Evolutionary conservation across 2,888 invertebrate species (phyloP).

Genomic region (Anodontia alba): DNA sequence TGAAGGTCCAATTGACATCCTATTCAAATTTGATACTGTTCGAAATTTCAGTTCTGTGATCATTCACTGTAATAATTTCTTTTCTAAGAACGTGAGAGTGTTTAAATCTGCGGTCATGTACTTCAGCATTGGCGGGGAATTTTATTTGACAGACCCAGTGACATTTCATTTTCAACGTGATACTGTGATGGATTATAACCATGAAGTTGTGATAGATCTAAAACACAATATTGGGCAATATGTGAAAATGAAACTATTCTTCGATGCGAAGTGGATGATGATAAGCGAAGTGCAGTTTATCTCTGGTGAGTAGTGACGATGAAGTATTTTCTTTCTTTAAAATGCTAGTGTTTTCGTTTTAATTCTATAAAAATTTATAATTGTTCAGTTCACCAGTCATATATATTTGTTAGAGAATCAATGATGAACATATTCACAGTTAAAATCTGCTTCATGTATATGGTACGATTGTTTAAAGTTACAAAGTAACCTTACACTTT

Average conservation of each 20-base stretch:
- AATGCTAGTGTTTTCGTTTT: not conserved
- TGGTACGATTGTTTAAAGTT: too few relatives aligned
- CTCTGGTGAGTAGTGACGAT: slow-evolving; percentile 88
- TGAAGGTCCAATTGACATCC: slow-evolving; percentile 89
- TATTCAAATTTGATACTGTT: slow-evolving; percentile 94
- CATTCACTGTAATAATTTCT: slow-evolving; percentile 94
- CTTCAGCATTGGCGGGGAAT: slow-evolving; percentile 91
- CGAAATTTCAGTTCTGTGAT: slow-evolving; percentile 94
- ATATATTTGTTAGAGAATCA: too few relatives aligned
- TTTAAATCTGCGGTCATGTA: slow-evolving; percentile 91
- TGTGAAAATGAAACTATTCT: slow-evolving; percentile 90
- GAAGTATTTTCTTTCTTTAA: too few relatives aligned
- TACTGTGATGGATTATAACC: slow-evolving; percentile 91
- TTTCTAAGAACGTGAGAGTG: slow-evolving; percentile 93
- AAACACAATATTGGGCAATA: slow-evolving; percentile 93
- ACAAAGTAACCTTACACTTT: too few relatives aligned
- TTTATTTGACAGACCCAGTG: slow-evolving; percentile 91
- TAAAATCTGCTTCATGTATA: too few relatives aligned
- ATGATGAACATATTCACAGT: too few relatives aligned
- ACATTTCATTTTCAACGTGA: slow-evolving; percentile 89
- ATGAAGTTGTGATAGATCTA: slow-evolving; percentile 93
- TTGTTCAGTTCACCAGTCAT: not conserved
- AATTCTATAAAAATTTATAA: not conserved
- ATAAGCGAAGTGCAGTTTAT: slow-evolving; percentile 95
- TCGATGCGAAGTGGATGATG: slow-evolving; percentile 95